These are phyloP conservation scores for Orthosia gracilis DNA, from an alignment of 2,888 invertebrate species.

Conservation along the genomic window DNA sequence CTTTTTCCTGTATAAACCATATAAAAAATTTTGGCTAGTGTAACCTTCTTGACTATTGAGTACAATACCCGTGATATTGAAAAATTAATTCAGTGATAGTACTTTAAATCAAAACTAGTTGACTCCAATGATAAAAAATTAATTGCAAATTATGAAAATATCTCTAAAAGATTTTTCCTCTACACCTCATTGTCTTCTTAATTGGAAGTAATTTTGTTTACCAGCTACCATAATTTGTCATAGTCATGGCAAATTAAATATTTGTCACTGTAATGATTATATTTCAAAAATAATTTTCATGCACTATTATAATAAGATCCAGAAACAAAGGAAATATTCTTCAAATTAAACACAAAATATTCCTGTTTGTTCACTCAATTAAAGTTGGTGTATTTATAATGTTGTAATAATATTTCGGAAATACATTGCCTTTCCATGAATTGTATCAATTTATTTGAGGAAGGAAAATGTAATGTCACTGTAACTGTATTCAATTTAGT, in stretches of 20 bases:
- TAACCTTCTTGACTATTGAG: too few relatives aligned
- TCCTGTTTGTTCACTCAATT: constrained; percentile 29
- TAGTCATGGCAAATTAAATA: background rate
- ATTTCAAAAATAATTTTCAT: background rate
- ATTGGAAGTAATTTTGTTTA: background rate
- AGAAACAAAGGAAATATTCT: constrained; percentile 1
- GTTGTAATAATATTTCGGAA: background rate
- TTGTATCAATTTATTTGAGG: constrained; percentile 21
- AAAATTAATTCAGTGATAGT: too few relatives aligned
- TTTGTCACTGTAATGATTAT: background rate
- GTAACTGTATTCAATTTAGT: constrained; percentile 6
- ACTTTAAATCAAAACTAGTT: too few relatives aligned
- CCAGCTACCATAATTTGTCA: background rate
- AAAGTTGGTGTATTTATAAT: constrained; percentile 1
- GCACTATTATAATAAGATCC: background rate
- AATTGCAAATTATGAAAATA: too few relatives aligned
- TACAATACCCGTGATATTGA: too few relatives aligned
- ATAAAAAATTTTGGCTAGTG: too few relatives aligned
- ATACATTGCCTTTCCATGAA: background rate
- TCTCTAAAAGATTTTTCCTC: too few relatives aligned
- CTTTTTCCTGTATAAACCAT: constrained; percentile 94
- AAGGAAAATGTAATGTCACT: constrained; percentile 39
- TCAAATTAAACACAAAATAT: constrained; percentile 4
- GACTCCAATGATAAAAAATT: too few relatives aligned
- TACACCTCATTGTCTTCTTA: too few relatives aligned